phyloP scores from a whole-genome alignment of 2,113 vertebrate species.

The Scomber colias region DNA sequence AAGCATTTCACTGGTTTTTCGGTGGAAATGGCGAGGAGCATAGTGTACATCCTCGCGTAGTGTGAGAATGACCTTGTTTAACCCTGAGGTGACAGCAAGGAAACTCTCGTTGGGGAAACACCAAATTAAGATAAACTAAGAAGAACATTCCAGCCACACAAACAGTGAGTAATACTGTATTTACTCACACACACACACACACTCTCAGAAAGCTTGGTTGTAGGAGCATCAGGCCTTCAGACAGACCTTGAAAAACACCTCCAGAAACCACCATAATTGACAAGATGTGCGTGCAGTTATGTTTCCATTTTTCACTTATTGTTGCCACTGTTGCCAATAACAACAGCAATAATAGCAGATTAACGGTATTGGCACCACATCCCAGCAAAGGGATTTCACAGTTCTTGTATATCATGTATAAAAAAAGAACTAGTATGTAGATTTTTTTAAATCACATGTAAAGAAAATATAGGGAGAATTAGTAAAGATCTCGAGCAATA shows the following conservation, averaged over 20 bases:
- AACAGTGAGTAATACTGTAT: not conserved
- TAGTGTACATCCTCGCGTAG: too few relatives aligned
- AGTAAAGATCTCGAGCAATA: not conserved
- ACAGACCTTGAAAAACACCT: not conserved
- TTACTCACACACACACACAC: not conserved
- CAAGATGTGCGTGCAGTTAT: not conserved
- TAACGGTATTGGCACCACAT: not conserved
- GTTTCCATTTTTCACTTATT: constrained; percentile 1
- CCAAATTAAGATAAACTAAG: not conserved
- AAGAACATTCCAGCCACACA: constrained; percentile 7
- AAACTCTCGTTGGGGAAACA: not conserved
- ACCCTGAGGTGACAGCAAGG: not conserved
- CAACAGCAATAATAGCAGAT: not conserved
- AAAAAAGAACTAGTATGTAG: not conserved
- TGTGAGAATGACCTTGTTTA: not conserved
- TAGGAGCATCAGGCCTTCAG: not conserved
- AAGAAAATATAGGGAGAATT: not conserved
- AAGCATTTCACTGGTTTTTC: too few relatives aligned
- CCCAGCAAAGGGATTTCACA: not conserved
- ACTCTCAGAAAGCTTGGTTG: not conserved
- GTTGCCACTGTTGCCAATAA: not conserved
- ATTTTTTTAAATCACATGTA: not conserved
- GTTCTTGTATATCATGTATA: not conserved
- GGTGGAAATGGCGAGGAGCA: too few relatives aligned
- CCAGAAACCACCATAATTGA: not conserved